A percentile compares a stretch with the other conserved stretches of the same genome.
These are phyloP conservation scores for Mesaphorura yosii DNA, from an alignment of 1,140 invertebrate species.

Conservation along the genomic window DNA sequence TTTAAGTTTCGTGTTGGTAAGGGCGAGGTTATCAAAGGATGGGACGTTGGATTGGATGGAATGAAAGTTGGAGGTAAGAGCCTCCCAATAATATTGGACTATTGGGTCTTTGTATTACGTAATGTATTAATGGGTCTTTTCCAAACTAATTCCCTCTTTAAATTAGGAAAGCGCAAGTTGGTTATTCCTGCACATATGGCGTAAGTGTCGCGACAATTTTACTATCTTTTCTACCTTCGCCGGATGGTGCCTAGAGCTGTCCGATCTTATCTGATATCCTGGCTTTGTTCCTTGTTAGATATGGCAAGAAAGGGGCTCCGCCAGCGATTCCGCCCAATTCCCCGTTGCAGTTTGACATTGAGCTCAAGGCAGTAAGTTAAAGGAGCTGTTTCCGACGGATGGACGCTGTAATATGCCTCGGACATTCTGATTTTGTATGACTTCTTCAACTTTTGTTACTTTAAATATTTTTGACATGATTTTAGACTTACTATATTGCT, in stretches of 20 bases:
- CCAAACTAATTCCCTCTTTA: too few relatives aligned
- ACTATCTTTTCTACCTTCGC: neutral
- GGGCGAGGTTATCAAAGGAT: slow-evolving; percentile 80
- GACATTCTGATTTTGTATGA: too few relatives aligned
- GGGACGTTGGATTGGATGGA: slow-evolving; percentile 74
- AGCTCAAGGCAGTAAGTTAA: slow-evolving; percentile 69
- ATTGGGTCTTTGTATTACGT: too few relatives aligned
- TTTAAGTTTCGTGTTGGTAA: slow-evolving; percentile 75
- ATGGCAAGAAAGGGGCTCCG: slow-evolving; percentile 40
- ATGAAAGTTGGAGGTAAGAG: slow-evolving; percentile 93
- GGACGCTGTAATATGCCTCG: too few relatives aligned
- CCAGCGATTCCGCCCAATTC: slow-evolving; percentile 73
- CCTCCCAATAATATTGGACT: too few relatives aligned
- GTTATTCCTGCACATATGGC: slow-evolving; percentile 70
- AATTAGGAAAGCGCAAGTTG: slow-evolving; percentile 64
- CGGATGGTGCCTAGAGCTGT: neutral
- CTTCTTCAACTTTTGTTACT: too few relatives aligned
- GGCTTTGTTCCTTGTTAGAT: slow-evolving; percentile 9
- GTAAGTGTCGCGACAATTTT: slow-evolving; percentile 44
- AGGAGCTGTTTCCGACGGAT: too few relatives aligned
- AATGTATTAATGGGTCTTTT: too few relatives aligned
- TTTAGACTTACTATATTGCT: too few relatives aligned
- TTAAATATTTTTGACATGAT: too few relatives aligned
- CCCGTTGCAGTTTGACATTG: slow-evolving; percentile 73
- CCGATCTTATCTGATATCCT: too few relatives aligned